A percentile compares a stretch with the other conserved stretches of the same genome.
Conservation (phyloP, 92 coral and sea anemone species). For the Pocillopora grandis region DNA sequence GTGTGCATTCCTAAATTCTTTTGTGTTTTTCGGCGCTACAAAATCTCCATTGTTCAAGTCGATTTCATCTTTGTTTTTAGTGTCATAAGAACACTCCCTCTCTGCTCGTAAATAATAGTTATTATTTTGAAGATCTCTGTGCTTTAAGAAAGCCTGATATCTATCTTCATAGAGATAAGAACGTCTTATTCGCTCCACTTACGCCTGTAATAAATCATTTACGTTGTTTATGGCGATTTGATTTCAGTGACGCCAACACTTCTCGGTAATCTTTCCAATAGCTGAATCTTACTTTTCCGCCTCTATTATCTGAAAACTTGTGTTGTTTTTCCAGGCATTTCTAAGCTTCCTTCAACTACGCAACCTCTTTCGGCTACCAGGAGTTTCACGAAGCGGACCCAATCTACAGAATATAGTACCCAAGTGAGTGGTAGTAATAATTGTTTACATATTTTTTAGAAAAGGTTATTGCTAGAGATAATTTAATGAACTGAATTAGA, state of each 20-base stretch:
- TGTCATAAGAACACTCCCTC: neutral
- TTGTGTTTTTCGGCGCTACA: neutral
- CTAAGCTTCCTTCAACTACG: constrained; percentile 41
- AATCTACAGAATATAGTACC: constrained; percentile 29
- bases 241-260: neutral
- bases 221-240: constrained; percentile 12
- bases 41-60: neutral
- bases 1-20: too few species aligned
- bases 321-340: constrained; percentile 36
- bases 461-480: neutral
- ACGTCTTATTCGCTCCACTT: constrained; percentile 1
- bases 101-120: neutral
- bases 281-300: neutral
- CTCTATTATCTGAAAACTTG: neutral
- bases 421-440: constrained; percentile 31
- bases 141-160: neutral
- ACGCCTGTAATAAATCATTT: neutral
- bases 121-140: neutral
- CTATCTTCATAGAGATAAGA: neutral
- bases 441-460: neutral
- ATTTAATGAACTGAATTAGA: neutral
- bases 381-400: constrained; percentile 33
- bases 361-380: constrained; percentile 24
- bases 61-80: neutral
- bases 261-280: neutral